These are phyloP conservation scores for Babyrousa celebensis DNA, from an alignment of 2,797 vertebrate species.

Conservation along the genomic window DNA sequence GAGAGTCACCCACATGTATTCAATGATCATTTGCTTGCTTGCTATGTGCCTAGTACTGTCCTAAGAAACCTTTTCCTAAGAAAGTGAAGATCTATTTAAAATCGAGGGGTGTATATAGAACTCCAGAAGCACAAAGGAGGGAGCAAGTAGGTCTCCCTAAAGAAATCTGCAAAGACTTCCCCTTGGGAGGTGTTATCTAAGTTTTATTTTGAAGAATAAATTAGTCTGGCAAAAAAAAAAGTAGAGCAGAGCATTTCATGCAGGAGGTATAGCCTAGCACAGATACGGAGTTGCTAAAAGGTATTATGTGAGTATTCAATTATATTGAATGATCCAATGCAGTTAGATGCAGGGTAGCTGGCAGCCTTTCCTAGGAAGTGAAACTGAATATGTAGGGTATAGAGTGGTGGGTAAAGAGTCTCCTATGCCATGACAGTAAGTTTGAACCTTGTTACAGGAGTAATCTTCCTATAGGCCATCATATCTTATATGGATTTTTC, in stretches of 20 bases:
- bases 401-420: background rate
- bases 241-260: background rate
- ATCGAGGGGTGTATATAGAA: background rate
- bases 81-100: background rate
- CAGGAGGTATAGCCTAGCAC: background rate
- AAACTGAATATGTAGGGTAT: background rate
- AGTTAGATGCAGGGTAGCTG: background rate
- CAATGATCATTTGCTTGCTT: slow-evolving; percentile 13
- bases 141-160: background rate
- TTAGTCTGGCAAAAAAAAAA: background rate
- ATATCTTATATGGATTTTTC: background rate
- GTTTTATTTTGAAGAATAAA: slow-evolving; percentile 48
- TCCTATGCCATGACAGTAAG: background rate
- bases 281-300: background rate
- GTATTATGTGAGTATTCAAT: background rate
- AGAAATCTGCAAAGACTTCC: slow-evolving; percentile 42
- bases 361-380: background rate
- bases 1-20: slow-evolving; percentile 66
- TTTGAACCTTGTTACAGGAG: background rate
- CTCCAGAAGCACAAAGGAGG: background rate
- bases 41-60: background rate
- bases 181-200: background rate
- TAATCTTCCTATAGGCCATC: background rate
- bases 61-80: slow-evolving; percentile 56
- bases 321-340: background rate